Evolutionary conservation across 2,888 invertebrate species (phyloP).

Genomic region (Idaea biselata): DNA sequence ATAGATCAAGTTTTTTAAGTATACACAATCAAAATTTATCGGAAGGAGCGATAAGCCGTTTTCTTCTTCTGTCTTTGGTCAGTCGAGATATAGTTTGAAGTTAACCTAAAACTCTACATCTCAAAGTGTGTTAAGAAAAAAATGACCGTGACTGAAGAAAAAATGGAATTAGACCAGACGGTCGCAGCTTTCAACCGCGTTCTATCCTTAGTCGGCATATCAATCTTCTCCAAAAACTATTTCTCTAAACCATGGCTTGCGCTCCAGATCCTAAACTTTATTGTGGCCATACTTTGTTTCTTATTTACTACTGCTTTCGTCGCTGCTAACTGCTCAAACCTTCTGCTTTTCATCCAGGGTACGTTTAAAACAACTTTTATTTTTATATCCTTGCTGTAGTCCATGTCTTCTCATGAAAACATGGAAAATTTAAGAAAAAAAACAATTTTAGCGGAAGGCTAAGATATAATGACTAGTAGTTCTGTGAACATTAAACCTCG

Average conservation of each 20-base stretch:
- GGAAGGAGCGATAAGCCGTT: not conserved
- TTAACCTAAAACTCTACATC: not conserved
- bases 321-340: constrained; percentile 39
- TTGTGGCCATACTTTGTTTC: constrained; percentile 53
- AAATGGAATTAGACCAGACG: constrained; percentile 52
- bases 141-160: not conserved
- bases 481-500: too few species aligned
- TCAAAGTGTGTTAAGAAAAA: not conserved
- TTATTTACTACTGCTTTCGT: constrained; percentile 62
- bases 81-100: not conserved
- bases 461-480: too few species aligned
- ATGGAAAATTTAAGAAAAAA: too few species aligned
- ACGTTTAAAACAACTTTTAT: not conserved
- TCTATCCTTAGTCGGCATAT: constrained; percentile 55
- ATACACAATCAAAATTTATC: not conserved
- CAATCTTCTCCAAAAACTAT: constrained; percentile 58
- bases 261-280: constrained; percentile 55
- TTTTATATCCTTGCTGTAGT: not conserved
- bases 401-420: too few species aligned
- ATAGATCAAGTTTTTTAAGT: not conserved
- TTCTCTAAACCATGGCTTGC: constrained; percentile 49
- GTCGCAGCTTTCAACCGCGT: constrained; percentile 52
- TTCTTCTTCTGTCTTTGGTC: not conserved
- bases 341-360: constrained; percentile 52
- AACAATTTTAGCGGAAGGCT: too few species aligned